Evolutionary conservation across 2,797 vertebrate genomes (phyloP), one percentile per base, ranked within the genome.

Genomic region (Smutsia temminckii): DNA sequence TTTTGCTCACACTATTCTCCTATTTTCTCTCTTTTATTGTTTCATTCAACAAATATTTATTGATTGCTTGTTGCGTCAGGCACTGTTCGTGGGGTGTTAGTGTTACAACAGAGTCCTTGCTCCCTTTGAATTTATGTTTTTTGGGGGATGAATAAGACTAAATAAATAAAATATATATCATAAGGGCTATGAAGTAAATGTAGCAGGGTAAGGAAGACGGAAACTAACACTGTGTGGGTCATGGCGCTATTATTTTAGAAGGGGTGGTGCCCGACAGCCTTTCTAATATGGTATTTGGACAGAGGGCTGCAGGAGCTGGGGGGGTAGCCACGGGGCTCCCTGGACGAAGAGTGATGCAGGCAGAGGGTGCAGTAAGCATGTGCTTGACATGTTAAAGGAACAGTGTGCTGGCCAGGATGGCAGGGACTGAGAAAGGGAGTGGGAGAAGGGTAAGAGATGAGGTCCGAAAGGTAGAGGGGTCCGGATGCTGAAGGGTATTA

Each of bases 21-120:
- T 80, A 81, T 68, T 63, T 61, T 94, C 23, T 81, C 64, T 86
- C 2, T 64, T 91, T 71, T 21, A 75, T 72, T 93, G 21, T 55
- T 92, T 84, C 42, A 93, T 71, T 74, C 34, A 78, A n/a, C 34
- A 95, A 85, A 49, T 79, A 94, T 71, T 93, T 79, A 80, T 51
- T 85, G 72, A 66, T 75, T 83, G 25, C 55, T 68, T 72, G 14
- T 91, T 93, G 2, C 86, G 18, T 77, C 20, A 87, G 88, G 42
- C 61, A 34, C 23, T 68, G 11, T 79, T 94, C 79, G 85, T 21
- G 25, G 14, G 11, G 9, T 91, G 32, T 85, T 96, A 61, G 29
- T 83, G 9, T 95, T 91, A 40, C 66, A 71, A 61, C 40, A 77
- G 55, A 92, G n/a, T 64, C 20, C 20, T 40, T 55, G 29, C 34